These are phyloP conservation scores for Porites evermanni DNA, from an alignment of 92 coral and sea anemone species.

Conservation along the genomic window DNA sequence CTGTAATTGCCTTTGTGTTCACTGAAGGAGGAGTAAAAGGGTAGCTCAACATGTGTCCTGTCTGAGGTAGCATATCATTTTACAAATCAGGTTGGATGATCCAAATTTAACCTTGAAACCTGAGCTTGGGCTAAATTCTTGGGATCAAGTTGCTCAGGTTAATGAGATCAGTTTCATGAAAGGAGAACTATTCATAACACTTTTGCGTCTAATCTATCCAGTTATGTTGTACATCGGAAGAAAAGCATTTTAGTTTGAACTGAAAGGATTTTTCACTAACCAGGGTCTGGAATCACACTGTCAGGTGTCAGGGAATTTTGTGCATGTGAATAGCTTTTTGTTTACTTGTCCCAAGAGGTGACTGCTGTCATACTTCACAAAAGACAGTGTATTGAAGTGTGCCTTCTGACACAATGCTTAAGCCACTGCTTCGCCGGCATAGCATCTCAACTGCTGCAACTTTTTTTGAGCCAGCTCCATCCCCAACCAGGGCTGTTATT, in stretches of 20 bases:
- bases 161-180: conserved; percentile 37
- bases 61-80: neutral
- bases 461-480: conserved; percentile 50
- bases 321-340: conserved; percentile 18
- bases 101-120: conserved; percentile 43
- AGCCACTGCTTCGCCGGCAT: conserved; percentile 56
- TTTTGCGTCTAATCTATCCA: conserved; percentile 32
- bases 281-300: neutral
- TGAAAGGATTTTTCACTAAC: conserved; percentile 16
- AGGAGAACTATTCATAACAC: conserved; percentile 1
- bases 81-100: conserved; percentile 26
- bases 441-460: conserved; percentile 53
- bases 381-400: neutral
- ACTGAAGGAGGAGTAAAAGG: conserved; percentile 4
- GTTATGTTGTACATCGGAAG: conserved; percentile 16
- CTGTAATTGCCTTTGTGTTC: neutral
- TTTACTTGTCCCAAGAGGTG: neutral
- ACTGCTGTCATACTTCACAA: conserved; percentile 10
- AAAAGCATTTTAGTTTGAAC: neutral
- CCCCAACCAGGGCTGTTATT: conserved; percentile 38
- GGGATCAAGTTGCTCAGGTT: conserved; percentile 39
- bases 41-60: conserved; percentile 3
- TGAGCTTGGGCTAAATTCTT: conserved; percentile 29
- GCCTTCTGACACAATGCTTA: conserved; percentile 23
- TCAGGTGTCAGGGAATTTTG: neutral